Base-by-base conservation (phyloP, 1,140 invertebrate genomes). In the Lepidotrigona ventralis region DNA sequence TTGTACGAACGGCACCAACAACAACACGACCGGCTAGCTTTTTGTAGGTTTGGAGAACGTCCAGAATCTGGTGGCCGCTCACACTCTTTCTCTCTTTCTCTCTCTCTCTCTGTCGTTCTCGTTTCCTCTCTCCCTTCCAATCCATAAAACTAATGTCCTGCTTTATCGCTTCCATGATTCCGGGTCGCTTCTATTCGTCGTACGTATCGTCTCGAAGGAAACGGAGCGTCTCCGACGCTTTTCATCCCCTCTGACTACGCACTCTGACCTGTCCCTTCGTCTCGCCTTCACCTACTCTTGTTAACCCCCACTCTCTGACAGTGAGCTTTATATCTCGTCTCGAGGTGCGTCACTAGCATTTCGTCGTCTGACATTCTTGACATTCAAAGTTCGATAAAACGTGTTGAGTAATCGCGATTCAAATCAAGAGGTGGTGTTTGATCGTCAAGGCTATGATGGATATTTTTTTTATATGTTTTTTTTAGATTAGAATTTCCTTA, bases 71-170 rank as follows among this genome's bases (percentile, higher is more conserved):
- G 63, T 29, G 58, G 68, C 39, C 17, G 53, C 26, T 29, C 29
- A 2, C n/a, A 14, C 26, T 23, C 23, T 58, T 9, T 58, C 1
- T 56, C 19, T 56, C 54, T 56, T 19, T 21, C 17, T 58, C 56
- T 58, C 56, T 23, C 21, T 23, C 19, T 54, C 15, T 54, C 14
- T 54, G 6, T 46, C 39, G 39, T 46, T 46, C 6, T 46, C 39
- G 39, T 8, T 46, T 46, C 39, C 39, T 8, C 79, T 54, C 82
- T 88, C 77, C 63, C 85, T 29, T 90, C 87, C 87, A 83, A 85
- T 77, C 79, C 85, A 87, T 90, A 85, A 90, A 90, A 83, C 83
- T 85, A 88, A 88, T 86, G 83, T 87, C 84, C 84, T 83, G 86
- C 76, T 89, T 89, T 89, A 85, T 76, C 74, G 78, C 81, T 84